Percentiles rank a stretch among this genome's conserved stretches.
Conservation (phyloP, 1,140 invertebrate species). For the Pygmarrhopalites habei region DNA sequence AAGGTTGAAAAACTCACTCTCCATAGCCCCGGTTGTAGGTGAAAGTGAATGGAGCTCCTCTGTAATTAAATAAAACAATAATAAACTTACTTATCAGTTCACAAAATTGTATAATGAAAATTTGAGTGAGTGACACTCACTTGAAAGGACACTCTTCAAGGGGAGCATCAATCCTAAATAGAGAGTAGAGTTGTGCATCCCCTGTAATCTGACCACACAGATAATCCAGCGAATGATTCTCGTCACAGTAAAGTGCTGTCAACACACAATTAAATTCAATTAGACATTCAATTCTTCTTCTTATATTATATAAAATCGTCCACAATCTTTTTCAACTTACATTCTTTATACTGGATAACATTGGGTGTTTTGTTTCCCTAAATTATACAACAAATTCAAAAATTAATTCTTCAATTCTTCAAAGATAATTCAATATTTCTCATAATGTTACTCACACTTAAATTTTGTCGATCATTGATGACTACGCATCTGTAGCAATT, state of each 20-base stretch:
- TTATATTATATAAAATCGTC: not conserved
- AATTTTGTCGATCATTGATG: conserved; percentile 41
- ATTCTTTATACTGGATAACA: conserved; percentile 42
- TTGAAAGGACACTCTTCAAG: conserved; percentile 39
- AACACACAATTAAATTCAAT: not conserved
- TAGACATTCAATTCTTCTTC: not conserved
- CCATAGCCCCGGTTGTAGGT: conserved; percentile 57
- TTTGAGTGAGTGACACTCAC: conserved; percentile 10
- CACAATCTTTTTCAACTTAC: conserved; percentile 34
- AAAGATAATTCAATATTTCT: no score
- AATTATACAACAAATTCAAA: no score
- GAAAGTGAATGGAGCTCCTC: conserved; percentile 64
- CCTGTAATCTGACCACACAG: conserved; percentile 41
- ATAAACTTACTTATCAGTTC: not conserved
- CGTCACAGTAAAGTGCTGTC: conserved; percentile 29
- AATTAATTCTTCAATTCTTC: no score
- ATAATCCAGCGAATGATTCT: conserved; percentile 35
- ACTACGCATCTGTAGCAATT: conserved; percentile 40
- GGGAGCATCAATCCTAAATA: conserved; percentile 40
- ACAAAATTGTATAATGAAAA: not conserved
- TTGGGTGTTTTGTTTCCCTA: no score
- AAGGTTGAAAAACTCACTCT: no score
- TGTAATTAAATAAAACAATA: conserved; percentile 36
- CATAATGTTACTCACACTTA: no score
- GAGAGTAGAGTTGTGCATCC: conserved; percentile 41